These are phyloP conservation scores for Polyodon spathula DNA, from an alignment of 2,113 vertebrate genomes.

Conservation along the genomic window DNA sequence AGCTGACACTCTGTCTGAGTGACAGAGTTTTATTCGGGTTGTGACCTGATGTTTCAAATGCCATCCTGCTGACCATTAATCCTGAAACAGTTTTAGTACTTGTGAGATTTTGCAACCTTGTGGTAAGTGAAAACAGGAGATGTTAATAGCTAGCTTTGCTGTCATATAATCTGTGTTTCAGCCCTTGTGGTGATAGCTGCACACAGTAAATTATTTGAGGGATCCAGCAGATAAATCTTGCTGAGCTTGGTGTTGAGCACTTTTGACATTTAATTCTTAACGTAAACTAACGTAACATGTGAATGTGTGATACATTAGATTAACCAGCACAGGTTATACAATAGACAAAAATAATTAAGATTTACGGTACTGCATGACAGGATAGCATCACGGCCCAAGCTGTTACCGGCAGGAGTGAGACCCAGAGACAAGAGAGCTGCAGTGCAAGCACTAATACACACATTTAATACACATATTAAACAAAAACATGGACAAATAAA, in stretches of 20 bases:
- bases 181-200: slow-evolving; percentile 34
- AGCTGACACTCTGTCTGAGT: slow-evolving; percentile 21
- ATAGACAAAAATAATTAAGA: background rate
- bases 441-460: too few species aligned
- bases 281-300: slow-evolving; percentile 16
- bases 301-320: slow-evolving; percentile 1
- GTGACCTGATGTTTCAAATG: slow-evolving; percentile 27
- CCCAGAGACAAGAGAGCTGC: too few species aligned
- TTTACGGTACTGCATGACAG: slow-evolving; percentile 1
- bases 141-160: slow-evolving; percentile 27
- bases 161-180: slow-evolving; percentile 25
- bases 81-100: slow-evolving; percentile 38
- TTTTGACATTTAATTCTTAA: slow-evolving; percentile 41
- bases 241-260: slow-evolving; percentile 36
- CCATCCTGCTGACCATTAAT: slow-evolving; percentile 35
- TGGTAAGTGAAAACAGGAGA: slow-evolving; percentile 25
- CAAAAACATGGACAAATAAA: too few species aligned
- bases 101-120: slow-evolving; percentile 37
- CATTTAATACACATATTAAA: too few species aligned
- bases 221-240: slow-evolving; percentile 35
- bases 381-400: too few species aligned
- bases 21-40: slow-evolving; percentile 34
- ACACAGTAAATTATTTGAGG: slow-evolving; percentile 25
- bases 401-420: too few species aligned
- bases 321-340: background rate